A percentile compares a stretch with the other conserved stretches of the same genome.
Conservation (phyloP, 2,797 vertebrate genomes). For the Malacoctenus gilli region DNA sequence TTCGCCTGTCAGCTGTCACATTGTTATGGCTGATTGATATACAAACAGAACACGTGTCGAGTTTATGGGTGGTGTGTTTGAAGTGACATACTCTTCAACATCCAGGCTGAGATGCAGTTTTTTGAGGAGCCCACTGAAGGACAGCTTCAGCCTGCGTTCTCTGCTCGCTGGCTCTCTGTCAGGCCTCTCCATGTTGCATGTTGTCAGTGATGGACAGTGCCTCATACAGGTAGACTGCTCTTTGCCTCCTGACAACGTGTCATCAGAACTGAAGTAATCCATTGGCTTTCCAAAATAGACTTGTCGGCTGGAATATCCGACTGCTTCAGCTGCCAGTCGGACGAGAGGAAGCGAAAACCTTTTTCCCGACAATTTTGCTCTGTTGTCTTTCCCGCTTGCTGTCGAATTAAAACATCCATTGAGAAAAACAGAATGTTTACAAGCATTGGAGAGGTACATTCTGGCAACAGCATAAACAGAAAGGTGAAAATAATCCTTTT, state of each 20-base stretch:
- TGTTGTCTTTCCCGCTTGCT: neutral
- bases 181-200: neutral
- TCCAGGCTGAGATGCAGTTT: too few relatives aligned
- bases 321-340: slow-evolving; percentile 4
- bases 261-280: slow-evolving; percentile 25
- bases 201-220: slow-evolving; percentile 20
- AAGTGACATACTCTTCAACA: too few relatives aligned
- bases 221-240: slow-evolving; percentile 3
- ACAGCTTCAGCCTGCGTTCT: neutral
- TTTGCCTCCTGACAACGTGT: slow-evolving; percentile 31
- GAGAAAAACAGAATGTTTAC: neutral
- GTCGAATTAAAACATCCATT: slow-evolving; percentile 1
- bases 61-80: too few relatives aligned
- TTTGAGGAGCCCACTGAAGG: neutral
- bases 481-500: neutral
- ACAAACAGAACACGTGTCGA: too few relatives aligned
- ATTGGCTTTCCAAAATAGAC: slow-evolving; percentile 21
- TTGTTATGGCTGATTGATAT: too few relatives aligned
- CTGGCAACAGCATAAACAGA: neutral
- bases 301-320: slow-evolving; percentile 16
- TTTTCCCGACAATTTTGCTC: neutral
- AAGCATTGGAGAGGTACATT: neutral
- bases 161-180: slow-evolving; percentile 1
- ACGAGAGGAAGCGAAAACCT: slow-evolving; percentile 6
- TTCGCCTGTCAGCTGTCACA: too few relatives aligned